Percentiles rank a stretch among this genome's conserved stretches.
Conservation (phyloP, 2,888 invertebrate species). For the Oligia strigilis region DNA sequence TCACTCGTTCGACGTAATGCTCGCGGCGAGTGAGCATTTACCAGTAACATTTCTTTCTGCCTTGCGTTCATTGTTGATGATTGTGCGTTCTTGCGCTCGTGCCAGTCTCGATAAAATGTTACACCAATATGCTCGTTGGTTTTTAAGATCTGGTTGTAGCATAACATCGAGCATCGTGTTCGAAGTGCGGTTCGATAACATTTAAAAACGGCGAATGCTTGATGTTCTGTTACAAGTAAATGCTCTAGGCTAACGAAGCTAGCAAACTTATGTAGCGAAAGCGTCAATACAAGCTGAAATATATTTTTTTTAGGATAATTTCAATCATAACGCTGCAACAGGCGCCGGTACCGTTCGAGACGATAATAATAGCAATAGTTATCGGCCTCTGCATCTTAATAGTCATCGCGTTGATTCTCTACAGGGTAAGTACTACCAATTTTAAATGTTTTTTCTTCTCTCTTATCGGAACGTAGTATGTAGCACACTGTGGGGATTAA, state of each 20-base stretch:
- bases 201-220: background rate
- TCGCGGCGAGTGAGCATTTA: background rate
- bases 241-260: background rate
- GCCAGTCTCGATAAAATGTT: too few species aligned
- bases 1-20: too few species aligned
- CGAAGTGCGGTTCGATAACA: background rate
- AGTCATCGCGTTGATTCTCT: constrained; percentile 72
- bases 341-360: constrained; percentile 71
- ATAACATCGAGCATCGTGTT: too few species aligned
- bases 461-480: too few species aligned
- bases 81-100: too few species aligned
- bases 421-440: constrained; percentile 71
- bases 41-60: background rate
- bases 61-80: too few species aligned
- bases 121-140: too few species aligned
- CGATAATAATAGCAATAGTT: constrained; percentile 72
- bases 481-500: too few species aligned
- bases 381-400: constrained; percentile 75
- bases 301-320: constrained; percentile 60
- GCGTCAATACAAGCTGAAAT: background rate
- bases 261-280: too few species aligned
- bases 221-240: background rate
- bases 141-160: too few species aligned
- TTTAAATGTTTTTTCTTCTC: background rate
- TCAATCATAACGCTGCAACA: constrained; percentile 63